Base-by-base conservation (phyloP, 2,888 invertebrate genomes). In the Trissolcus japonicus region DNA sequence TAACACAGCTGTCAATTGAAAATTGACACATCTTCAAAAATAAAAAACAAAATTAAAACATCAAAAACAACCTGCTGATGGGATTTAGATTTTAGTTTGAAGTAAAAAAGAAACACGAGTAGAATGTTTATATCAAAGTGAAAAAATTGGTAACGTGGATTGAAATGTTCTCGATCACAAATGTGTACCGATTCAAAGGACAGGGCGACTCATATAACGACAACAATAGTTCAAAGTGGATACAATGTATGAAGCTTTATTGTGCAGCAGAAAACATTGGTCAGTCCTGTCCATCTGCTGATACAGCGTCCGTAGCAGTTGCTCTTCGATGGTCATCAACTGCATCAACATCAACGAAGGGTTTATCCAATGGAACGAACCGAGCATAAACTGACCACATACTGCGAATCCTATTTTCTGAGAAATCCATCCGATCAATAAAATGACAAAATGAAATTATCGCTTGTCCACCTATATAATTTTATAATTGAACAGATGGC, bases 241-340 rank as follows among this genome's bases (percentile, higher is more conserved):
- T 85, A 85, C 86, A 85, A 85, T 84, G 83, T 83, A 84, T 81
- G 84, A 83, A 84, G 80, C 85, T 88, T 86, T 87, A 88, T 86
- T 86, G 86, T 83, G 84, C 80, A 84, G 83, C 80, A 83, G 83
- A 87, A 85, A 84, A 83, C 85, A 78, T 80, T 79, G 86, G 88
- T 87, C 87, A 87, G 86, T 86, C 82, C 79, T 84, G 86, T 87
- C 86, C 88, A 88, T 88, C 88, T 88, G 88, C 87, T 87, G 87
- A 86, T 82, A 85, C 80, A 84, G 87, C 87, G 81, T 74, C 48
- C 69, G 67, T 59, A 67, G 76, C 76, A 71, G 72, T 78, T 73
- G 77, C 78, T 72, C 73, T 73, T 63, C 77, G 76, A 78, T 75
- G 80, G 80, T 83, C 84, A 82, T 84, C 83, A 82, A 83, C 82